Evolutionary conservation across 2,113 vertebrate species (phyloP).

Genomic region (Oplegnathus fasciatus): DNA sequence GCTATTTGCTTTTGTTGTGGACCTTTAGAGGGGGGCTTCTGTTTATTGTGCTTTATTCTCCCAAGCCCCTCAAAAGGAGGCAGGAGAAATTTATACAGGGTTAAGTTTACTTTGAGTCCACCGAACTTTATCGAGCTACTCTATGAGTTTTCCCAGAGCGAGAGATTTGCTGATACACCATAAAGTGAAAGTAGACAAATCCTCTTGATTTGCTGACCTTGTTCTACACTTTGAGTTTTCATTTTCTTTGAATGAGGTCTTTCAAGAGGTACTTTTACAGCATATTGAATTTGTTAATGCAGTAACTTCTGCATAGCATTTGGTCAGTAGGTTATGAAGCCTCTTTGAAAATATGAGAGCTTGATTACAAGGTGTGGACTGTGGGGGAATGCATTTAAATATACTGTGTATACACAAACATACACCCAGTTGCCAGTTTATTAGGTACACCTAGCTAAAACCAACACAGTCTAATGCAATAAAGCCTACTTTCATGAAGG

Average conservation of each 20-base stretch:
- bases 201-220: conserved; percentile 44
- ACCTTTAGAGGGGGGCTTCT: conserved; percentile 61
- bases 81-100: conserved; percentile 49
- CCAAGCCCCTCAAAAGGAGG: conserved; percentile 59
- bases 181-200: conserved; percentile 35
- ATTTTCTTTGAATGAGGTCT: conserved; percentile 7
- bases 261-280: not conserved
- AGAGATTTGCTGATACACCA: conserved; percentile 60
- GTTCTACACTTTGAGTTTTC: not conserved
- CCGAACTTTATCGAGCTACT: conserved; percentile 31
- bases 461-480: not conserved
- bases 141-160: conserved; percentile 66
- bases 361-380: not conserved
- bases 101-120: conserved; percentile 60
- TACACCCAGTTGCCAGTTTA: not conserved
- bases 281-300: conserved; percentile 3
- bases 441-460: not conserved
- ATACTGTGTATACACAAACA: not conserved
- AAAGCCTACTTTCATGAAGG: not conserved
- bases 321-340: not conserved
- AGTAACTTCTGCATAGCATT: not conserved
- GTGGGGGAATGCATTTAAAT: not conserved
- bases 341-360: not conserved
- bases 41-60: conserved; percentile 81
- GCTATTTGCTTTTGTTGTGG: conserved; percentile 79